phyloP scores from a whole-genome alignment of 2,113 vertebrate species.

The Notothenia coriiceps region DNA sequence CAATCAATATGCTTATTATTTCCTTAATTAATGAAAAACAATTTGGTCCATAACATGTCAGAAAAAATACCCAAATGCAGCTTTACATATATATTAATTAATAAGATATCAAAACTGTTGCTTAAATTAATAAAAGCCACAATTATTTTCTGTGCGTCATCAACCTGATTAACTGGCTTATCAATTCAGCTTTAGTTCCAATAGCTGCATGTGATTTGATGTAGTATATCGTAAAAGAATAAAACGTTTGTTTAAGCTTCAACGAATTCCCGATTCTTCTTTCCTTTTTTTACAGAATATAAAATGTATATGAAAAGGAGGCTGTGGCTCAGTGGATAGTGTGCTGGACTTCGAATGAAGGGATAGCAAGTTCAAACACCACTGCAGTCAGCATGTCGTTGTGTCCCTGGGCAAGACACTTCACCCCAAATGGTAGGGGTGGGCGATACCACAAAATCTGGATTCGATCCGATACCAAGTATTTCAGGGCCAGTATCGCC shows the following conservation, averaged over 20 bases:
- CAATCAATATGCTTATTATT: neutral
- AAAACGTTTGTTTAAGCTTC: no score
- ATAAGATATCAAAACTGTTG: neutral
- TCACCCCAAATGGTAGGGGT: no score
- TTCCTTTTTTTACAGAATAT: no score
- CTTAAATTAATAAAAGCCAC: neutral
- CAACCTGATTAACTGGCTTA: neutral
- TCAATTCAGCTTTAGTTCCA: neutral
- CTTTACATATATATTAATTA: neutral
- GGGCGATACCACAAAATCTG: no score
- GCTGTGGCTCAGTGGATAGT: no score
- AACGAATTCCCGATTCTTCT: no score
- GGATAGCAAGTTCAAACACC: no score
- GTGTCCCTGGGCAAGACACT: no score
- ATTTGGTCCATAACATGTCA: neutral
- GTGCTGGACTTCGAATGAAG: no score
- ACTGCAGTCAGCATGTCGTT: no score
- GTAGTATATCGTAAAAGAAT: neutral
- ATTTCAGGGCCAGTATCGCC: no score
- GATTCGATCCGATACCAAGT: no score
- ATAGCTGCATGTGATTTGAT: neutral
- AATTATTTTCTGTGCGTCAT: neutral
- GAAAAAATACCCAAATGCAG: neutral
- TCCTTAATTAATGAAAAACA: neutral
- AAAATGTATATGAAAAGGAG: neutral